Percentiles rank a stretch among this genome's conserved stretches.
phyloP scores from a whole-genome alignment of 2,888 invertebrate genomes.

The Cheilosia vernalis region DNA sequence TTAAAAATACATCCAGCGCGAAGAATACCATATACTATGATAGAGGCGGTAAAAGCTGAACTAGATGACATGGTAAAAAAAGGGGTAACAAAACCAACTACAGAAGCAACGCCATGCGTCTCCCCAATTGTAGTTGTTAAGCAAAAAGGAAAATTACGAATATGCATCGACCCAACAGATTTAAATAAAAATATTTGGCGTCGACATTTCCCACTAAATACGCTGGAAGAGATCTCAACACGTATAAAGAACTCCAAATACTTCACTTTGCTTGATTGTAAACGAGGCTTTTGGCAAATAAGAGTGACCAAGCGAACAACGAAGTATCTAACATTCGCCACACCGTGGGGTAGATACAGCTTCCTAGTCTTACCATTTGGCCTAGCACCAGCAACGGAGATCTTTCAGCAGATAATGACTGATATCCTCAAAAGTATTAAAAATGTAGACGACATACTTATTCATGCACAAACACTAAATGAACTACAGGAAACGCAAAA shows the following conservation, averaged over 20 bases:
- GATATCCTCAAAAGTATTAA: conserved; percentile 7
- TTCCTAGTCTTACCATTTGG: conserved; percentile 24
- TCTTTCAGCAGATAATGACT: conserved; percentile 1
- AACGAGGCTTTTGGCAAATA: conserved; percentile 25
- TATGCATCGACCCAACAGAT: conserved; percentile 21
- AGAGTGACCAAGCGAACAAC: conserved; percentile 22
- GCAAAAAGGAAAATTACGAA: conserved; percentile 25
- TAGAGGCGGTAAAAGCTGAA: conserved; percentile 58
- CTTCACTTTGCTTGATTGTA: conserved; percentile 15
- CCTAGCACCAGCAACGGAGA: conserved; percentile 7
- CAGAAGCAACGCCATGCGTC: conserved; percentile 55
- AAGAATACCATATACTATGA: conserved; percentile 25
- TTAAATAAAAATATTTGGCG: conserved; percentile 19
- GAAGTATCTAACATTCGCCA: conserved; percentile 16
- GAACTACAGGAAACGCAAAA: conserved; percentile 1
- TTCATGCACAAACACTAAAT: background rate
- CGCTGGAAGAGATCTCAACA: conserved; percentile 7
- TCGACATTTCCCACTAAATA: conserved; percentile 2
- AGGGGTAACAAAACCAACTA: conserved; percentile 53
- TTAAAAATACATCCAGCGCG: conserved; percentile 40
- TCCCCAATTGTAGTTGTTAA: background rate
- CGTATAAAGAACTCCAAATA: background rate
- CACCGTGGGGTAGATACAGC: conserved; percentile 24
- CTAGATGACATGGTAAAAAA: conserved; percentile 57
- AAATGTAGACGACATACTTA: conserved; percentile 6